Conservation (phyloP, 2,113 vertebrate genomes). For the Galeopterus variegatus region DNA sequence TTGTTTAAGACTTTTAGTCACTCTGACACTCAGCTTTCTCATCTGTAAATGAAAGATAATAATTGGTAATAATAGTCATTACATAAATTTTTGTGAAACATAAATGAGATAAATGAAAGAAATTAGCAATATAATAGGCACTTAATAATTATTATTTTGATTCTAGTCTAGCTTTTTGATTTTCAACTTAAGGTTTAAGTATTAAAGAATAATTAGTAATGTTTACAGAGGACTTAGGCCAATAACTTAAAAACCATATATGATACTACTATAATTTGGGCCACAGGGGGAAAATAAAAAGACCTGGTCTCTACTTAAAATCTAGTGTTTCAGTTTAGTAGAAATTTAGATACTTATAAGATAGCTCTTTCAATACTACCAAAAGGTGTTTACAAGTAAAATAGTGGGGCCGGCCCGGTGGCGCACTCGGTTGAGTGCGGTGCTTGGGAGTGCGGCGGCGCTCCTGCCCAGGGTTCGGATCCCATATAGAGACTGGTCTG, state of each 20-base stretch:
- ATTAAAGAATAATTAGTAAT: not conserved
- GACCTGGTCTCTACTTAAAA: not conserved
- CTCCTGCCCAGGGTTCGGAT: no score
- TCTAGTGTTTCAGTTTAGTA: not conserved
- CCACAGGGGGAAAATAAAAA: not conserved
- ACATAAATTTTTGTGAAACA: not conserved
- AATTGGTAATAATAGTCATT: not conserved
- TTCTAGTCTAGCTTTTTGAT: not conserved
- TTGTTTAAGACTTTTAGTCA: not conserved
- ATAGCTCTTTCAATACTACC: not conserved
- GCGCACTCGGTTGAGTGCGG: no score
- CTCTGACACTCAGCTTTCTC: not conserved
- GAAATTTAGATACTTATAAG: not conserved
- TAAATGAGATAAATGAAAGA: not conserved
- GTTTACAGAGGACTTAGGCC: not conserved
- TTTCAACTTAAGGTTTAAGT: not conserved
- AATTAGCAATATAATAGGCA: not conserved
- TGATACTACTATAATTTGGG: not conserved
- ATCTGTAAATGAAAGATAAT: not conserved
- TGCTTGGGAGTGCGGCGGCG: no score
- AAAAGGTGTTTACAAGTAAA: constrained; percentile 23
- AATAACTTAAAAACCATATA: not conserved
- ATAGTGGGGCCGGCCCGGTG: no score
- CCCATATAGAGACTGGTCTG: no score
- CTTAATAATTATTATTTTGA: not conserved